A percentile compares a stretch with the other conserved stretches of the same genome.
Conservation (phyloP, 2,888 invertebrate species). For the Drosophila sordidapex region DNA sequence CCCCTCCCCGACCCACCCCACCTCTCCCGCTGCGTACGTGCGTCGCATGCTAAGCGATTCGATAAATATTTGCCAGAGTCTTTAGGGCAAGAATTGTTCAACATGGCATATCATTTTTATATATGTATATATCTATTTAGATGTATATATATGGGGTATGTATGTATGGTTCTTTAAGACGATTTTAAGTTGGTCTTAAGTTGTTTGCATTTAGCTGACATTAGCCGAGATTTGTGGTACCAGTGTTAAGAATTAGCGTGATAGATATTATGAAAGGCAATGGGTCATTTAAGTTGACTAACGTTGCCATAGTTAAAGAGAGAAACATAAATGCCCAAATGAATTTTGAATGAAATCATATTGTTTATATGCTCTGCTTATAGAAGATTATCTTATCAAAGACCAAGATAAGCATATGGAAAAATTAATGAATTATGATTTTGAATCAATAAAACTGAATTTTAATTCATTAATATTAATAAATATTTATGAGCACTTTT, state of each 20-base stretch:
- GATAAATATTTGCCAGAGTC: conserved; percentile 74
- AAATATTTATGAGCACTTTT: neutral
- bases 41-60: conserved; percentile 63
- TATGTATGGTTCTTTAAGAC: conserved; percentile 60
- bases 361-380: neutral
- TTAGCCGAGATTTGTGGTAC: conserved; percentile 69
- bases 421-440: conserved; percentile 9
- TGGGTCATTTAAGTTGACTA: neutral
- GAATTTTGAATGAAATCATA: neutral
- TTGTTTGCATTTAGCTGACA: conserved; percentile 78
- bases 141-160: conserved; percentile 23
- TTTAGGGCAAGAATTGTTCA: conserved; percentile 41
- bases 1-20: neutral
- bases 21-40: conserved; percentile 53
- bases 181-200: conserved; percentile 79
- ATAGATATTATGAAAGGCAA: conserved; percentile 3
- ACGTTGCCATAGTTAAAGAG: neutral
- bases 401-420: neutral
- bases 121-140: conserved; percentile 16
- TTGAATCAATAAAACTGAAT: neutral
- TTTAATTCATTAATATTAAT: neutral
- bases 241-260: conserved; percentile 5
- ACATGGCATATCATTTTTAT: conserved; percentile 28
- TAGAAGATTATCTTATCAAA: neutral
- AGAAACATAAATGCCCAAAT: neutral